These are phyloP conservation scores for Triops cancriformis DNA, from an alignment of 1,140 invertebrate species.

Conservation along the genomic window DNA sequence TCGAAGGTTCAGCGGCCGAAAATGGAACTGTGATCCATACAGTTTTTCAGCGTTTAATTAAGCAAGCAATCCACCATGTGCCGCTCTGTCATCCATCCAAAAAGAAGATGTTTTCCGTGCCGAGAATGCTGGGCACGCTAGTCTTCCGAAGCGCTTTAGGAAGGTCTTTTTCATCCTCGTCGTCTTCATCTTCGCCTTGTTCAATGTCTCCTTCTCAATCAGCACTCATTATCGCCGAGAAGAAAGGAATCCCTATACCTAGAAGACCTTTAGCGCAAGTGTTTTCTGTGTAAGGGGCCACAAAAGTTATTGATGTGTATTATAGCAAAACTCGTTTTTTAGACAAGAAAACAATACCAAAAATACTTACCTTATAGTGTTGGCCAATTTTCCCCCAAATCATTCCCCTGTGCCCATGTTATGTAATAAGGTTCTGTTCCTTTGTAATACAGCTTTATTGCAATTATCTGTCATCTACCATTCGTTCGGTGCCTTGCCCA, in stretches of 20 bases:
- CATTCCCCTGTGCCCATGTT: too few relatives aligned
- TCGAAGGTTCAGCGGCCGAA: constrained; percentile 21
- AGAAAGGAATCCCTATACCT: neutral
- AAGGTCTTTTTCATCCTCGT: neutral
- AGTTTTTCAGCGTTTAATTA: constrained; percentile 20
- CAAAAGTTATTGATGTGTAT: neutral
- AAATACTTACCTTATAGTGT: too few relatives aligned
- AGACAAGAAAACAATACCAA: too few relatives aligned
- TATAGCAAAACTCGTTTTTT: too few relatives aligned
- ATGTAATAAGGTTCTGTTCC: too few relatives aligned
- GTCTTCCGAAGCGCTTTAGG: neutral
- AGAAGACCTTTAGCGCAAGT: neutral
- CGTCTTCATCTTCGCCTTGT: constrained; percentile 5
- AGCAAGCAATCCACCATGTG: neutral
- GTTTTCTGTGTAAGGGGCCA: neutral
- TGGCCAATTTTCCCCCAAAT: too few relatives aligned
- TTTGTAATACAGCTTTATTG: too few relatives aligned
- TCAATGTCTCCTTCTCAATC: neutral
- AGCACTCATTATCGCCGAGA: neutral
- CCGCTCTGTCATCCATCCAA: neutral
- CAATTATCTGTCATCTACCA: too few relatives aligned
- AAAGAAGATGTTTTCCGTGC: constrained; percentile 1
- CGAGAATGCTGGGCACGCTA: neutral
- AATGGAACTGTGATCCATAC: constrained; percentile 9
- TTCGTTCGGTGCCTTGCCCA: too few relatives aligned